Percentiles rank a stretch among this genome's conserved stretches.
Conservation (phyloP, 2,797 vertebrate species). For the Petrocephalus sullivani region DNA sequence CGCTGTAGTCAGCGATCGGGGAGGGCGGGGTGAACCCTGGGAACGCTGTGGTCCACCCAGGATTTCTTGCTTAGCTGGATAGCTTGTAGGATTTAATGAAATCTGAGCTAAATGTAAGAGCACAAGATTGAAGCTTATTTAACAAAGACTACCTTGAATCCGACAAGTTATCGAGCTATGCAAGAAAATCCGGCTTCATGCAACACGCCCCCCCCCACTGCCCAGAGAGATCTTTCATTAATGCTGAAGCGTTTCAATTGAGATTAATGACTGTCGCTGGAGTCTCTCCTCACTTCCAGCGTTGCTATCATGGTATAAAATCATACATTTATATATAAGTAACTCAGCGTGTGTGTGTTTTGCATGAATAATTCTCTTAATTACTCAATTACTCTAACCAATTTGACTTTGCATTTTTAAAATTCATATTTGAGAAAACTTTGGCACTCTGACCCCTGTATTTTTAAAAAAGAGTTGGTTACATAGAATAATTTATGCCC, state of each 20-base stretch:
- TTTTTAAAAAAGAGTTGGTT: neutral
- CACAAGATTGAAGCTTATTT: too few relatives aligned
- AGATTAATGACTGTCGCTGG: neutral
- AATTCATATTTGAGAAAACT: neutral
- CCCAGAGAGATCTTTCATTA: neutral
- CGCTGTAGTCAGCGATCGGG: neutral
- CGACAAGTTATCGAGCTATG: too few relatives aligned
- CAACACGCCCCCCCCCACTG: neutral
- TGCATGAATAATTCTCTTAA: slow-evolving; percentile 1
- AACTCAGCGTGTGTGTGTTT: neutral
- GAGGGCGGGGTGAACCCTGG: too few relatives aligned
- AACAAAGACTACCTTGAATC: too few relatives aligned
- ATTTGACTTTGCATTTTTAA: neutral
- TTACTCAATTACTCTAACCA: neutral
- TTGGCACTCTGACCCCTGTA: neutral
- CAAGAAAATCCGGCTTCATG: neutral
- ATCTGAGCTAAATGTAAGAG: too few relatives aligned
- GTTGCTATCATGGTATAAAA: neutral
- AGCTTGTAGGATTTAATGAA: neutral
- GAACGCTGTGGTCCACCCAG: neutral
- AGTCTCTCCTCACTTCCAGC: neutral
- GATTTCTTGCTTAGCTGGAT: neutral
- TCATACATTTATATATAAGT: neutral
- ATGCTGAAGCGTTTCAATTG: neutral
- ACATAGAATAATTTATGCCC: neutral